Evolutionary conservation across 2,888 invertebrate genomes (phyloP).

Genomic region (Antheraea yamamai): DNA sequence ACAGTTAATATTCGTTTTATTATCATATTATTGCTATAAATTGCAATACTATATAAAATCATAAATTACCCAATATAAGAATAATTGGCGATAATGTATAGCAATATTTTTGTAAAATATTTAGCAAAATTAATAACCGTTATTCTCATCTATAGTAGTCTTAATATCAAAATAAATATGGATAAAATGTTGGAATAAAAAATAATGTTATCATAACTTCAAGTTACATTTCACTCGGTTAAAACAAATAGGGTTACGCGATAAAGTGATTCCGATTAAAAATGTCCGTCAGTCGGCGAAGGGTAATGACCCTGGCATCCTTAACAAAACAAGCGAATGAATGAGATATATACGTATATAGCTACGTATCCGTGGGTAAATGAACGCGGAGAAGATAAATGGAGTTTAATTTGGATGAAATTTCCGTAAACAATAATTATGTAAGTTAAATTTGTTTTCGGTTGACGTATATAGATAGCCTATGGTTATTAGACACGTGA

Average conservation of each 20-base stretch:
- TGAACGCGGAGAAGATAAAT: constrained; percentile 16
- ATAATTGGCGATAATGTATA: too few relatives aligned
- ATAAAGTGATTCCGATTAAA: constrained; percentile 44
- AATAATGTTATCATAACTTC: not conserved
- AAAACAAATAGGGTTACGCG: constrained; percentile 28
- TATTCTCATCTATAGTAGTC: too few relatives aligned
- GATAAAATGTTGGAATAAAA: not conserved
- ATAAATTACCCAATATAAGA: too few relatives aligned
- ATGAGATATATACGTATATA: not conserved
- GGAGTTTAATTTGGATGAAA: not conserved
- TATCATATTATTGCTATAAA: too few relatives aligned
- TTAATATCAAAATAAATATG: not conserved
- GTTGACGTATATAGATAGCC: not conserved
- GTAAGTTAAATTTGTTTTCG: not conserved
- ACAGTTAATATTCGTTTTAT: too few relatives aligned
- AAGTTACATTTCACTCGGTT: constrained; percentile 10
- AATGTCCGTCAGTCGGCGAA: constrained; percentile 34
- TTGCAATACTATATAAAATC: too few relatives aligned
- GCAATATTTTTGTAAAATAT: too few relatives aligned
- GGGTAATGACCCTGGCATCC: constrained; percentile 47
- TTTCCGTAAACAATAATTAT: constrained; percentile 14
- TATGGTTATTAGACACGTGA: not conserved
- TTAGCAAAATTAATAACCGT: too few relatives aligned
- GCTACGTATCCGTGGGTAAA: constrained; percentile 11
- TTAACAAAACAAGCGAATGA: constrained; percentile 27